A percentile compares a stretch with the other conserved stretches of the same genome.
Conservation (phyloP, 2,113 vertebrate genomes). For the Hemichromis elongatus region DNA sequence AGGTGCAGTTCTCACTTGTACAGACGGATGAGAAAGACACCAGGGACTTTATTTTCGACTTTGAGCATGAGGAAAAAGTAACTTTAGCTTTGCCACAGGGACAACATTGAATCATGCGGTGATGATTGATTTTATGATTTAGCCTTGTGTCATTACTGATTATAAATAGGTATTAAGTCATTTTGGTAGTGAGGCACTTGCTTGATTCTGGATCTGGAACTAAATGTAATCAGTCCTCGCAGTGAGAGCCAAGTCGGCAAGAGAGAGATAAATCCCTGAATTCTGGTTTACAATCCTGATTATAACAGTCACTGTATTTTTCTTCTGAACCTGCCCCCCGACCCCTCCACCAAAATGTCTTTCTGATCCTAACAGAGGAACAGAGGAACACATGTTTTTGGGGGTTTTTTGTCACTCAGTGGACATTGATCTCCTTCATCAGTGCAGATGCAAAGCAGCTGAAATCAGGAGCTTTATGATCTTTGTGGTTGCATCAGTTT, state of each 20-base stretch:
- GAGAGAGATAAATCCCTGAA: constrained; percentile 70
- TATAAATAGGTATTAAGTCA: background rate
- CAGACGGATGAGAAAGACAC: background rate
- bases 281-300: constrained; percentile 68
- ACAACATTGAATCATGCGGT: background rate
- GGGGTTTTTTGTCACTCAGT: background rate
- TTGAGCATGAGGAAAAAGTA: background rate
- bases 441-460: background rate
- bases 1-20: background rate
- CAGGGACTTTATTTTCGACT: background rate
- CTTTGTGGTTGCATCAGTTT: background rate
- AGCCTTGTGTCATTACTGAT: background rate
- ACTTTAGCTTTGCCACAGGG: background rate
- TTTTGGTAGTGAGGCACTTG: background rate
- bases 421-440: background rate
- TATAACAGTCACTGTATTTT: constrained; percentile 69
- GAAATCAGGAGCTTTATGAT: background rate
- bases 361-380: background rate
- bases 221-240: constrained; percentile 49
- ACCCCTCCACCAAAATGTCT: background rate
- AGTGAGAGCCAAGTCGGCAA: constrained; percentile 80
- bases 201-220: constrained; percentile 50
- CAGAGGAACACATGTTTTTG: background rate
- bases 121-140: background rate
- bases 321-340: constrained; percentile 49